Conservation (phyloP, 2,797 vertebrate genomes). For the Coranthus polyacanthus region DNA sequence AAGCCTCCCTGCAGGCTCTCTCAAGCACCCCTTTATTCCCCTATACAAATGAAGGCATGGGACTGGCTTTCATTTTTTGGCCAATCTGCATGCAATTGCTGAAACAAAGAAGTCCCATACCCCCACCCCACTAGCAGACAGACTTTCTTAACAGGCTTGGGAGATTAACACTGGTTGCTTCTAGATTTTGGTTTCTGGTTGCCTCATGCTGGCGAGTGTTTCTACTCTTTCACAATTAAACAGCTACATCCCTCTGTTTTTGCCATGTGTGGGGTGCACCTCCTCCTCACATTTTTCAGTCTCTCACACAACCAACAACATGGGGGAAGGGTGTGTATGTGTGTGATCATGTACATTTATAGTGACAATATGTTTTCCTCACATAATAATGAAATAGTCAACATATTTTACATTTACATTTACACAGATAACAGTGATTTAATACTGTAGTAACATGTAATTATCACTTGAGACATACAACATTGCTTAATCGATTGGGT, state of each 20-base stretch:
- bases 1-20: slow-evolving; percentile 86
- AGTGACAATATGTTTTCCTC: slow-evolving; percentile 21
- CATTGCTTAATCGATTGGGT: slow-evolving; percentile 23
- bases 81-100: slow-evolving; percentile 85
- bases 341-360: slow-evolving; percentile 44
- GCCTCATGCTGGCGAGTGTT: slow-evolving; percentile 81
- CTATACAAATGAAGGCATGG: slow-evolving; percentile 87
- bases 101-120: slow-evolving; percentile 84
- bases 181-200: slow-evolving; percentile 79
- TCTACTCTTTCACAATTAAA: slow-evolving; percentile 81
- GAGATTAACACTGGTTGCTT: slow-evolving; percentile 89
- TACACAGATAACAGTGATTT: slow-evolving; percentile 7
- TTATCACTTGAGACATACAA: neutral
- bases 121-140: slow-evolving; percentile 76
- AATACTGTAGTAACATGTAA: slow-evolving; percentile 4
- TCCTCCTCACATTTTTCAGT: slow-evolving; percentile 69
- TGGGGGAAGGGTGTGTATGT: slow-evolving; percentile 60
- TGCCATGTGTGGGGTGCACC: slow-evolving; percentile 72
- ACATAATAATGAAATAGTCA: slow-evolving; percentile 12
- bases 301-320: slow-evolving; percentile 61
- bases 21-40: slow-evolving; percentile 87
- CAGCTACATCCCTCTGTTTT: slow-evolving; percentile 79
- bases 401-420: slow-evolving; percentile 22
- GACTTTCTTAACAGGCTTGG: slow-evolving; percentile 86
- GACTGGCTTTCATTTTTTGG: slow-evolving; percentile 81